Evolutionary conservation across 2,113 vertebrate species (phyloP), one percentile per base, ranked within the genome.

Genomic region (Xenus cinereus): DNA sequence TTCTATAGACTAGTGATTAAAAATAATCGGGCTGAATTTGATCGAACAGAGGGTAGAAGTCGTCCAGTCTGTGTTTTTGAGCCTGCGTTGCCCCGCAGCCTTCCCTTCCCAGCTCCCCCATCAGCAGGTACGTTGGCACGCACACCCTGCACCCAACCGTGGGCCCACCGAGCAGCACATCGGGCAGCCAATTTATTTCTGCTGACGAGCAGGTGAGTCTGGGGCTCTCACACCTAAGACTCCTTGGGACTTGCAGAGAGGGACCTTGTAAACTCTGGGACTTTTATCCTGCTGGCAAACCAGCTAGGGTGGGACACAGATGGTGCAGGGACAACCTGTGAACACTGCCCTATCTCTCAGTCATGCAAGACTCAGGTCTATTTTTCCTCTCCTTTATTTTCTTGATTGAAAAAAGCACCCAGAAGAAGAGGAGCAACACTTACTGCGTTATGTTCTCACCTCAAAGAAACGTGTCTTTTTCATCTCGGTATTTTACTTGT

Each of bases 51-150:
- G 19, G 16, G 46, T 1, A 75, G 32, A 75, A 84, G 72, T 30
- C 1, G 0, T 26, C 28, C 69, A 23, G 60, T 6, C 56, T 9
- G 6, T 19, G 22, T 27, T 86, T 45, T 37, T 45, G 46, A 1
- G 0, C 9, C 32, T 3, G 0, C 3, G 4, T 2, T 12, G 5
- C 20, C 66, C 16, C 1, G 0, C 19, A 39, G 18, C n/a, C n/a
- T 27, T 51, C 59, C 57, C 24, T 41, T 24, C 28, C 20, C 88
- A 75, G 35, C 45, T 84, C 45, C 22, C 11, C 22, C 2, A 0
- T 21, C 71, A 66, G 64, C n/a, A 48, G 51, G 57, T 14, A 64
- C 2, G 0, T 27, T 3, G 16, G 41, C 33, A 62, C 1, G 0
- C 32, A 19, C 1, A 2, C 10, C 22, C 43, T 32, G 43, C 51